Percentiles rank a stretch among this genome's conserved stretches.
These are phyloP conservation scores for Stenopsyche tienmushanensis DNA, from an alignment of 1,140 invertebrate species.

Conservation along the genomic window DNA sequence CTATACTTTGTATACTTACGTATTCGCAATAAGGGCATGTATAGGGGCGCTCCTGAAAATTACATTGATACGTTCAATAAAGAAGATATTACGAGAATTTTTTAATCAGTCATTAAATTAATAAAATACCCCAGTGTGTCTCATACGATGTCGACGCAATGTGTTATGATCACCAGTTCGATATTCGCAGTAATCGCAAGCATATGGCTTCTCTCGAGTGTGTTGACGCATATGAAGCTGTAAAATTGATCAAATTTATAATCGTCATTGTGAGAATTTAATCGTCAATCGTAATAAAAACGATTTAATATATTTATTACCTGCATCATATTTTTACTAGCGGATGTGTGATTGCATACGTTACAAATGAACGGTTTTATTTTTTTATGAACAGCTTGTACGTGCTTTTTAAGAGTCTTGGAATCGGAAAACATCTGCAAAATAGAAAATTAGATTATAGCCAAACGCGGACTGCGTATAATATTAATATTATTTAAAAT, in stretches of 20 bases:
- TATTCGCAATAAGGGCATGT: constrained; percentile 33
- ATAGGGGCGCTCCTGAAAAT: constrained; percentile 34
- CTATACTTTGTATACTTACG: constrained; percentile 28
- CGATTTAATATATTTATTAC: constrained; percentile 43
- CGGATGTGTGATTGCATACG: constrained; percentile 72
- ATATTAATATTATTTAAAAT: neutral
- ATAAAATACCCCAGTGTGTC: constrained; percentile 21
- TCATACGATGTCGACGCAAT: constrained; percentile 34
- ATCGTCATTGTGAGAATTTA: neutral
- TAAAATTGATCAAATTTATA: constrained; percentile 45
- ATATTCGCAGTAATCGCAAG: constrained; percentile 69
- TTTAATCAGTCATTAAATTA: no score
- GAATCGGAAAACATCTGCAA: constrained; percentile 64
- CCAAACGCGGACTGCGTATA: neutral
- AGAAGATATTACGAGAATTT: no score
- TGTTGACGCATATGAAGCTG: constrained; percentile 67
- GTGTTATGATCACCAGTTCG: constrained; percentile 68
- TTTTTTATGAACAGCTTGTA: constrained; percentile 76
- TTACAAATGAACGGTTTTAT: constrained; percentile 74
- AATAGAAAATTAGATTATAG: neutral
- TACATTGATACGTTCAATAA: neutral
- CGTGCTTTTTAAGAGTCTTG: constrained; percentile 74
- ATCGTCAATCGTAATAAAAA: neutral
- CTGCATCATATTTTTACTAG: constrained; percentile 67
- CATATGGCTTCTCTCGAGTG: constrained; percentile 73